A percentile compares a stretch with the other conserved stretches of the same genome.
Conservation (phyloP, 2,113 vertebrate genomes). For the Uropsilus gracilis region DNA sequence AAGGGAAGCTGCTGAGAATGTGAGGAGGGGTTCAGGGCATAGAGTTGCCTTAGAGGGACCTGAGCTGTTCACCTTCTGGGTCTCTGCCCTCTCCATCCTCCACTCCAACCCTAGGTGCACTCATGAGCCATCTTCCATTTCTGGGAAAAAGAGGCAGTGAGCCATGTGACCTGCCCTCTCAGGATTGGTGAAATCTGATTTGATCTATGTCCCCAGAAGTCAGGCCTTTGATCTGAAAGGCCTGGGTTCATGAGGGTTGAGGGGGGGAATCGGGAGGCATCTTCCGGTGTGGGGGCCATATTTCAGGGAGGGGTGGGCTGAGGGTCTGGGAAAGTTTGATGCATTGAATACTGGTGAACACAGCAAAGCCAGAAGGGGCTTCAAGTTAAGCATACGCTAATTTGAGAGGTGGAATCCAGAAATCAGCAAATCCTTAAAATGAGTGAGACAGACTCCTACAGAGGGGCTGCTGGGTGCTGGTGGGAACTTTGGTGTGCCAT, state of each 20-base stretch:
- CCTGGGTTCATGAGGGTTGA: background rate
- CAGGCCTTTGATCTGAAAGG: background rate
- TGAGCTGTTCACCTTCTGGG: background rate
- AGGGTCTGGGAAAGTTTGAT: background rate
- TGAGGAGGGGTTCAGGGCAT: no score
- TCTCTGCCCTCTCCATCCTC: background rate
- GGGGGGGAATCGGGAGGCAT: no score
- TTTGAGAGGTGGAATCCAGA: background rate
- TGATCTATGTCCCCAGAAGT: background rate
- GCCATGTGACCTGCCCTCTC: background rate
- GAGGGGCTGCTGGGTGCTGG: fast-evolving
- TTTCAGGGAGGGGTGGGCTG: background rate
- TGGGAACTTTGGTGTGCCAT: background rate
- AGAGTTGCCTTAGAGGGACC: background rate
- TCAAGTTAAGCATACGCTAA: background rate
- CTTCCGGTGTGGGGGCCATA: background rate
- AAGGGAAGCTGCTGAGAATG: background rate
- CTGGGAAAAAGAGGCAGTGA: background rate
- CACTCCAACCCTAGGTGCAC: background rate
- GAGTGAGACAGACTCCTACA: background rate
- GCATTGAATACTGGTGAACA: background rate
- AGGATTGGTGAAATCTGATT: background rate
- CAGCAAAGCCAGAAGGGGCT: background rate
- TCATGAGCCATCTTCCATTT: background rate
- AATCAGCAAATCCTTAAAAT: background rate